These are phyloP conservation scores for Andrena marginata DNA, from an alignment of 2,888 invertebrate genomes.

Conservation along the genomic window DNA sequence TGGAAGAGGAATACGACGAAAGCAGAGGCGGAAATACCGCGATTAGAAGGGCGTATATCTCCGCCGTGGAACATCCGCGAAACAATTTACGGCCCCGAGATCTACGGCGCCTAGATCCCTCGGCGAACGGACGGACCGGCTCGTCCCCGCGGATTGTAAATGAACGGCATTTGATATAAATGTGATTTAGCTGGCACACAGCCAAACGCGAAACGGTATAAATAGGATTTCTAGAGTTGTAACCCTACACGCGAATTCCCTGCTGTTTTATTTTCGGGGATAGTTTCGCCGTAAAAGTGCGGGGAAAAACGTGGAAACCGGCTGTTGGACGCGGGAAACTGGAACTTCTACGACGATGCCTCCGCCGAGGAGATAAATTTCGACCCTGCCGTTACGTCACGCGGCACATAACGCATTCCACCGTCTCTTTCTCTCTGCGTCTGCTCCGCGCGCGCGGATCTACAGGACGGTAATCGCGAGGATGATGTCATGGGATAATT, in stretches of 20 bases:
- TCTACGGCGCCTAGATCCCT: conserved; percentile 28
- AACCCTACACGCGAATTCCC: conserved; percentile 50
- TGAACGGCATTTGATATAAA: conserved; percentile 59
- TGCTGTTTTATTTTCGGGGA: conserved; percentile 48
- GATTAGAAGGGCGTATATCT: conserved; percentile 54
- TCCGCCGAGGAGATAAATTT: conserved; percentile 47
- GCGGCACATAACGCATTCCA: conserved; percentile 46
- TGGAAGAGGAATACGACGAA: conserved; percentile 29
- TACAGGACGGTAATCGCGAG: conserved; percentile 25
- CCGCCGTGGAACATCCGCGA: conserved; percentile 27
- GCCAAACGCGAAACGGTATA: conserved; percentile 57
- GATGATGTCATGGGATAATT: conserved; percentile 68
- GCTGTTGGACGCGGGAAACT: conserved; percentile 13
- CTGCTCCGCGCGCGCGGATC: conserved; percentile 39
- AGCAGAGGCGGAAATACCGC: conserved; percentile 38
- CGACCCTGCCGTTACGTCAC: conserved; percentile 58
- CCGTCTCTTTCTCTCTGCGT: conserved; percentile 21
- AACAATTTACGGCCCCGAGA: conserved; percentile 53
- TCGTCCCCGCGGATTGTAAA: conserved; percentile 55
- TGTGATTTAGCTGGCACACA: conserved; percentile 47
- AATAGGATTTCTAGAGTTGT: conserved; percentile 43
- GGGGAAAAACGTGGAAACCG: conserved; percentile 49
- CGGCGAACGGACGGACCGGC: conserved; percentile 2
- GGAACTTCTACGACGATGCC: conserved; percentile 16
- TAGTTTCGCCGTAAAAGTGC: conserved; percentile 29